phyloP scores from a whole-genome alignment of 1,140 invertebrate species.

The Aphaenogaster floridana region DNA sequence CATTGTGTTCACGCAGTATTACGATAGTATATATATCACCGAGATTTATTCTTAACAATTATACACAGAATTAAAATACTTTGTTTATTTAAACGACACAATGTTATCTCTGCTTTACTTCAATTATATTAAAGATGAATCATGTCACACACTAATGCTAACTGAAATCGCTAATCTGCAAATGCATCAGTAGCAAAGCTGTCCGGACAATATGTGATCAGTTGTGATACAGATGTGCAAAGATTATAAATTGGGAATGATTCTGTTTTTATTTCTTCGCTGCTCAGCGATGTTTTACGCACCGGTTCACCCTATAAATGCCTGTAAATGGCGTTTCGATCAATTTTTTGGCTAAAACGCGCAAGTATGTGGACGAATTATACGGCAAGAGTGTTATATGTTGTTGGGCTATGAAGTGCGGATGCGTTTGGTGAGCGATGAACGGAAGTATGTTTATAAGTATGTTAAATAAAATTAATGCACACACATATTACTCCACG shows the following conservation, averaged over 20 bases:
- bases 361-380: neutral
- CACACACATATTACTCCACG: slow-evolving; percentile 7
- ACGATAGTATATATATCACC: neutral
- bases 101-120: neutral
- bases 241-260: neutral
- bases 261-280: neutral
- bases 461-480: slow-evolving; percentile 20
- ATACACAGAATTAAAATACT: neutral
- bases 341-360: neutral
- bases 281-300: slow-evolving; percentile 12
- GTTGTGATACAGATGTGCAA: slow-evolving; percentile 59
- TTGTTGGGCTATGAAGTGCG: neutral
- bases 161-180: slow-evolving; percentile 20
- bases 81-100: neutral
- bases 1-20: slow-evolving; percentile 10
- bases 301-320: neutral
- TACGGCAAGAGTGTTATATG: neutral
- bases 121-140: neutral
- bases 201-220: slow-evolving; percentile 31
- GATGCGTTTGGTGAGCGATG: slow-evolving; percentile 4
- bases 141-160: neutral
- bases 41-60: slow-evolving; percentile 20
- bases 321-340: slow-evolving; percentile 1
- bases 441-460: slow-evolving; percentile 29
- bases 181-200: neutral